Evolutionary conservation across 2,797 vertebrate genomes (phyloP), one percentile per base, ranked within the genome.

Genomic region (Hippopotamyrus pictus): DNA sequence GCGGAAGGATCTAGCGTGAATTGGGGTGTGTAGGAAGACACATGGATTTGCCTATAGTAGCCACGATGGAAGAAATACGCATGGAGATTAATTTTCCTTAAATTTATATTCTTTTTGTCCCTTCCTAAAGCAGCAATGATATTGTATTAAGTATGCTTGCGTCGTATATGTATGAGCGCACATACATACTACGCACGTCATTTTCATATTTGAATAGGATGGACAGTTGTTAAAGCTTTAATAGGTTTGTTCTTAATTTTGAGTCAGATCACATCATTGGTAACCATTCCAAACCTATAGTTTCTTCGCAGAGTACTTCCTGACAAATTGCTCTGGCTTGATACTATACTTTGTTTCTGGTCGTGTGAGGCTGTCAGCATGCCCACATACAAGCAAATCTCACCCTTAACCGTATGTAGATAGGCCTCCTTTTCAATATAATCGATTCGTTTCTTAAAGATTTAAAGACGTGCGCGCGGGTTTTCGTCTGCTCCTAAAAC

Each of bases 31-130:
- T 17, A 5, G 84, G 14, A 54, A 82, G 17, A 88, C 22, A 82
- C 53, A 25, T 87, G 50, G 73, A 22, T 37, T 59, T 37, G 29
- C 73, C 90, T 88, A 54, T 84, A 57, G 25, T 87, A 90, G 73
- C 89, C 41, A 59, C 29, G 41, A 87, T 59, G 53, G 37, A 48
- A 83, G 33, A 79, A 87, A 87, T 17, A 73, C 14, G 25, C 86
- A 76, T 82, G 12, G 7, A 41, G 25, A 22, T 11, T 51, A 51
- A 48, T 84, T 65, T 41, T 59, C 65, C 3, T 57, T 22, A 22
- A 17, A 37, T 57, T 83, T 50, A 44, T 59, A 37, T 50, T 73
- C 9, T 89, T 76, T 88, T 48, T 44, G 22, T 82, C 5, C 82
- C 51, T n/a, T 46, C 9, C 9, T 83, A 22, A 44, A 46, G 44